A percentile compares a stretch with the other conserved stretches of the same genome.
phyloP scores from a whole-genome alignment of 2,888 invertebrate genomes.

The Clostera curtula region DNA sequence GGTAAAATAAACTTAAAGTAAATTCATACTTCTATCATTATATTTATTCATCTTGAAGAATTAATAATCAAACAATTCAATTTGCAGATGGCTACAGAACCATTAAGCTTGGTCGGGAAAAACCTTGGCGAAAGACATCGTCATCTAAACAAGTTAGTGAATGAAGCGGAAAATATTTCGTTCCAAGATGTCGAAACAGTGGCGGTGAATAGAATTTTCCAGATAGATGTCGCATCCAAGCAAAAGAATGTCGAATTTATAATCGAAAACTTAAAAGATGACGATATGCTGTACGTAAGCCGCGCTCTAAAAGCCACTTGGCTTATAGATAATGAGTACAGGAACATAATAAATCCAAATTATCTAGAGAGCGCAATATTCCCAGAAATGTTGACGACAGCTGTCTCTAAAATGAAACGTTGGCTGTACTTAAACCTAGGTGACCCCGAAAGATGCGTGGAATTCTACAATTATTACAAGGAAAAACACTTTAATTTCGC shows the following conservation, averaged over 20 bases:
- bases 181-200: conserved; percentile 16
- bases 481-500: conserved; percentile 26
- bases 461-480: conserved; percentile 42
- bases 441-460: conserved; percentile 29
- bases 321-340: conserved; percentile 32
- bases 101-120: conserved; percentile 32
- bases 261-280: conserved; percentile 36
- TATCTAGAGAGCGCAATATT: conserved; percentile 40
- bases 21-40: no score
- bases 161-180: conserved; percentile 11
- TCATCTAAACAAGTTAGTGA: conserved; percentile 33
- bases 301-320: conserved; percentile 44
- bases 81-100: conserved; percentile 27
- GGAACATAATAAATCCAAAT: conserved; percentile 37
- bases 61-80: no score
- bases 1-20: no score
- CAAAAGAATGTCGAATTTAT: conserved; percentile 38
- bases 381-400: conserved; percentile 42
- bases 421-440: conserved; percentile 31
- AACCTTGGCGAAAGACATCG: conserved; percentile 39
- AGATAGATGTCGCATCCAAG: conserved; percentile 47
- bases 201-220: conserved; percentile 43
- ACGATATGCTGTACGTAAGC: conserved; percentile 49
- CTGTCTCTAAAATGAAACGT: conserved; percentile 35
- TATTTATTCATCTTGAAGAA: no score